Percentiles rank a stretch among this genome's conserved stretches.
phyloP scores from a whole-genome alignment of 1,140 invertebrate species.

The Drosophila nannoptera region DNA sequence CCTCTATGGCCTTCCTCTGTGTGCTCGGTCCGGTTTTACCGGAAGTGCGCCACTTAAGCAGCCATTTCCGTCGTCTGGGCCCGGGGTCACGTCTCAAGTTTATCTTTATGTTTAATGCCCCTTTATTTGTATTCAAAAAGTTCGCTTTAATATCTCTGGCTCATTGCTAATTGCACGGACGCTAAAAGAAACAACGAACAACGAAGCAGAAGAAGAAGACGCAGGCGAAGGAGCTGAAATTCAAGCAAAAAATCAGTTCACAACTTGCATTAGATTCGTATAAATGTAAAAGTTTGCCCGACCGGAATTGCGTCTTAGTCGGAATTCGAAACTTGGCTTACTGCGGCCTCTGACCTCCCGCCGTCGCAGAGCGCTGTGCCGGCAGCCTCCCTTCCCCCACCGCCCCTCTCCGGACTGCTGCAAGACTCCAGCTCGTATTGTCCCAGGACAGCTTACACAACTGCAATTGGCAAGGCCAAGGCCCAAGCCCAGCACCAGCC shows the following conservation, averaged over 20 bases:
- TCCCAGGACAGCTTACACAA: slow-evolving; percentile 18
- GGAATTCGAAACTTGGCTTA: slow-evolving; percentile 59
- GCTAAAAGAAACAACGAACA: slow-evolving; percentile 32
- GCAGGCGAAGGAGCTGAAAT: no score
- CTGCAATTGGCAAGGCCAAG: slow-evolving; percentile 16
- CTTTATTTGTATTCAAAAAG: slow-evolving; percentile 27
- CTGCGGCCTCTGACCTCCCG: not conserved
- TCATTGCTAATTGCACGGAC: slow-evolving; percentile 62
- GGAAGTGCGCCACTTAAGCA: slow-evolving; percentile 72
- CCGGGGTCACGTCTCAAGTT: slow-evolving; percentile 37
- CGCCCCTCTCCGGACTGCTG: slow-evolving; percentile 1
- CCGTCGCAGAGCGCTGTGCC: not conserved
- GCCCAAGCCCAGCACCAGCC: not conserved
- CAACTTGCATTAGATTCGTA: slow-evolving; percentile 46
- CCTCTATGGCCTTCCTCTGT: slow-evolving; percentile 26
- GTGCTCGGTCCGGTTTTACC: slow-evolving; percentile 47
- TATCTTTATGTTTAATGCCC: slow-evolving; percentile 29
- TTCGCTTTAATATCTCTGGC: slow-evolving; percentile 40
- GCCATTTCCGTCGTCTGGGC: slow-evolving; percentile 62
- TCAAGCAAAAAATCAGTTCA: slow-evolving; percentile 14
- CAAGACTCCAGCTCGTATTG: slow-evolving; percentile 14
- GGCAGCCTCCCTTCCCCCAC: slow-evolving; percentile 21
- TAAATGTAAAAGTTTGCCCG: slow-evolving; percentile 55
- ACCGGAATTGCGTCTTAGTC: slow-evolving; percentile 58
- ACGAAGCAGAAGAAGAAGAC: no score